Percentiles rank a stretch among this genome's conserved stretches.
Conservation (phyloP, 2,888 invertebrate species). For the Chymomyza amoena region DNA sequence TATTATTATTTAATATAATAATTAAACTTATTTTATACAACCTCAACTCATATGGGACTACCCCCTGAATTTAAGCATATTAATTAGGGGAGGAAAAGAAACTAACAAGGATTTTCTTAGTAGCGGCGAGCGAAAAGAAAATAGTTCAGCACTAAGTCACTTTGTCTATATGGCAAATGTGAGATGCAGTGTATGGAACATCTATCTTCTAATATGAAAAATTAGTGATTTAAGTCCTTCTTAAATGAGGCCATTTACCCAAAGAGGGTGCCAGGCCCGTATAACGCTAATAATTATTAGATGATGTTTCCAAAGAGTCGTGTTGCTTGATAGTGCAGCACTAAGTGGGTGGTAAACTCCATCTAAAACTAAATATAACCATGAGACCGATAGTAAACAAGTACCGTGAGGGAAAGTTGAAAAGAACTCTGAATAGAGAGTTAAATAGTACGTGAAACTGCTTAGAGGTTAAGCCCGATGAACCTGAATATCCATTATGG, state of each 20-base stretch:
- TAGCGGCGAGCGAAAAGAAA: constrained; percentile 81
- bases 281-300: constrained; percentile 59
- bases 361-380: too few species aligned
- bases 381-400: too few species aligned
- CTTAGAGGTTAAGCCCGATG: too few species aligned
- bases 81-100: constrained; percentile 86
- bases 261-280: constrained; percentile 81
- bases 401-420: too few species aligned
- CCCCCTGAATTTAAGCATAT: constrained; percentile 84
- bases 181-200: constrained; percentile 59
- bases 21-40: constrained; percentile 57
- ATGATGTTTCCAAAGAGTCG: constrained; percentile 65
- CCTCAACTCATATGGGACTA: constrained; percentile 79
- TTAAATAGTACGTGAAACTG: too few species aligned
- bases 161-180: constrained; percentile 63
- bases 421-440: too few species aligned
- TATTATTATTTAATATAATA: constrained; percentile 33
- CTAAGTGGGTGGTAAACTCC: constrained; percentile 33
- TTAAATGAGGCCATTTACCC: too few species aligned
- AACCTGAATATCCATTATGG: too few species aligned
- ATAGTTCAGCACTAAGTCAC: constrained; percentile 60
- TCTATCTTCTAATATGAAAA: too few species aligned
- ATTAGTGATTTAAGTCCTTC: too few species aligned
- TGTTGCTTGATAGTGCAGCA: constrained; percentile 44
- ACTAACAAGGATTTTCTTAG: constrained; percentile 83